Base-by-base conservation (phyloP, 2,113 vertebrate species). In the Salminus brasiliensis region DNA sequence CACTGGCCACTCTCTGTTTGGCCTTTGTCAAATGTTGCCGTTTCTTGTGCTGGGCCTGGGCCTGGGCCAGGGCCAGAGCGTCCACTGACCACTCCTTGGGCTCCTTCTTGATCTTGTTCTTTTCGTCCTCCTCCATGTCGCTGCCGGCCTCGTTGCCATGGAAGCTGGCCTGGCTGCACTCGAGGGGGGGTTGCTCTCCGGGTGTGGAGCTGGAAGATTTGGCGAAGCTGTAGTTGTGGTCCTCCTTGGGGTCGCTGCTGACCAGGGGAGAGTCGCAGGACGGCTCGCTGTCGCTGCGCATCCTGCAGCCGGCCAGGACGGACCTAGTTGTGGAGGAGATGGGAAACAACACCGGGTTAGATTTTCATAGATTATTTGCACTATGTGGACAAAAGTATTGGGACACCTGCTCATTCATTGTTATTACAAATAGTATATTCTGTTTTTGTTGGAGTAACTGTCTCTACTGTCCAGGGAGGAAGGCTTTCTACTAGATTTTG, bases 221-320 rank as follows among this genome's bases (percentile, higher is more conserved):
- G 92, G 95, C 95, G 88, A 93, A 96, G 89, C 95, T 96, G 86
- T 97, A 97, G 90, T 94, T 97, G 92, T 97, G 96, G 75, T 97
- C 96, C 84, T 96, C 96, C 89, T 96, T 95, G 59, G 95, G 94
- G 91, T 96, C 96, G 15, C 94, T 94, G 3, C 94, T 95, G 72
- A 95, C 95, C 81, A 96, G 89, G 0, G 94, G 95, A 65, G 95
- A 95, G 89, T 92, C 95, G 6, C 94, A 93, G 0, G 95, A 93
- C 0, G 93, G 95, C 47, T 96, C 95, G 0, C 92, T 95, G 81
- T 96, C 95, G 4, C 93, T 94, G 88, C 92, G 91, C 87, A 94
- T 90, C 75, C 95, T 91, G 89, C 94, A 95, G 84, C 92, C 89
- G n/a, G 89, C 79, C 72, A 95, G 88, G 70, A 95, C 94, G 8